Base-by-base conservation (phyloP, 1,140 invertebrate genomes). In the Lucilia sericata region DNA sequence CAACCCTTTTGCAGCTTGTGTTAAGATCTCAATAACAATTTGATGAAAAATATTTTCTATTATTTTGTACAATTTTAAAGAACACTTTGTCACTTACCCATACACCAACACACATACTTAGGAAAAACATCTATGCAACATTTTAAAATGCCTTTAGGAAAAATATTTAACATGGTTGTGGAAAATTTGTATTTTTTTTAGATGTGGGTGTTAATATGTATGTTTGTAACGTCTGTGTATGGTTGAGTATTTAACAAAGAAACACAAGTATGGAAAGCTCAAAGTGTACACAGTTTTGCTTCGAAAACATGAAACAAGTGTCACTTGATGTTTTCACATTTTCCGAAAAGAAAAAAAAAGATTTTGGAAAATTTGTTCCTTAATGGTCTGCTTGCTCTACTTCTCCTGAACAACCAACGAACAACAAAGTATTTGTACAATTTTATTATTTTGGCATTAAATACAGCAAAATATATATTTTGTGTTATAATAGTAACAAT, bases 391-490 rank as follows among this genome's bases (percentile, higher is more conserved):
- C 17, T 55, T 55, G 13, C 12, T 55, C 17, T 14, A 42, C 7
- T 42, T 42, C 42, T 42, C 12, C 12, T 10, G 51, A 7, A 55
- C 51, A n/a, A 55, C 51, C 12, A 55, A 55, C 51, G 12, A 42
- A 55, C 51, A 17, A 55, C 51, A 55, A 55, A 55, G 51, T 70
- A 70, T 70, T 70, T 70, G 65, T 70, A 70, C n/a, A 70, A 9
- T 70, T 70, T 70, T 70, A 70, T 70, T 70, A 70, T 70, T 70
- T 70, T 70, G 65, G 65, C 65, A 70, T 70, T 70, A 70, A 70
- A 70, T 21, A 70, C 65, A 70, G n/a, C 4, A 70, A 70, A 70
- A 70, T 70, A 70, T 30, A 30, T 70, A 70, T 70, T n/a, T 60
- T 60, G 55, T 70, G 65, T 70, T 70, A 8, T 21, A 70, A 70